Evolutionary conservation across 2,888 invertebrate genomes (phyloP), one percentile per base, ranked within the genome.

Genomic region (Melikaiella ostensackeni): DNA sequence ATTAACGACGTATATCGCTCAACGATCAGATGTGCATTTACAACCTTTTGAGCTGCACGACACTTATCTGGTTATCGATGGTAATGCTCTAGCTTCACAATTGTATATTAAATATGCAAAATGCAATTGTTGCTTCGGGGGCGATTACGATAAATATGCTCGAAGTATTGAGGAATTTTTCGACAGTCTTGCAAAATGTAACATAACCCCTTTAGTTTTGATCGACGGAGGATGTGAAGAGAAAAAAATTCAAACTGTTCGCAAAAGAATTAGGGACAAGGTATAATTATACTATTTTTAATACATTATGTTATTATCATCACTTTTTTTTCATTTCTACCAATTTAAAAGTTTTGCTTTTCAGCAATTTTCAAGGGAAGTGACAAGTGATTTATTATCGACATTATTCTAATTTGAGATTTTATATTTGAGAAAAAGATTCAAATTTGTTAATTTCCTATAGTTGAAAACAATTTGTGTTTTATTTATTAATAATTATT

Each of bases 101-200:
- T 89, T 97, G 2, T 97, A 96, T 87, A 93, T 93, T 82, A 92
- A 92, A 83, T 91, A 94, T 35, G 93, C 94, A 75, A 93, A 93
- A 81, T 93, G 93, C 79, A 93, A 94, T 85, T 95, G 95, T 66
- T 95, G 95, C 5, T 97, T 97, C 89, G 97, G 97, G 3, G 97
- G 97, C 0, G 97, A 98, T 89, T 97, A 97, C 87, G 96, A 97
- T 86, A 94, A 94, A 81, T 96, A 94, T 89, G 95, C 94, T n/a
- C 91, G 93, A 11, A 92, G 92, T 21, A 93, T 96, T 0, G 91
- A 92, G 57, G 92, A 93, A 73, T 97, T 97, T 88, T 96, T 97
- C 83, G 93, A 94, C 66, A 92, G 94, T 16, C 90, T 97, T 13
- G 91, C 92, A 13, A 94, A 94, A 87, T 97, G 97, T 87, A 94